Evolutionary conservation across 2,888 invertebrate species (phyloP).

Genomic region (Odontocolon sp.): DNA sequence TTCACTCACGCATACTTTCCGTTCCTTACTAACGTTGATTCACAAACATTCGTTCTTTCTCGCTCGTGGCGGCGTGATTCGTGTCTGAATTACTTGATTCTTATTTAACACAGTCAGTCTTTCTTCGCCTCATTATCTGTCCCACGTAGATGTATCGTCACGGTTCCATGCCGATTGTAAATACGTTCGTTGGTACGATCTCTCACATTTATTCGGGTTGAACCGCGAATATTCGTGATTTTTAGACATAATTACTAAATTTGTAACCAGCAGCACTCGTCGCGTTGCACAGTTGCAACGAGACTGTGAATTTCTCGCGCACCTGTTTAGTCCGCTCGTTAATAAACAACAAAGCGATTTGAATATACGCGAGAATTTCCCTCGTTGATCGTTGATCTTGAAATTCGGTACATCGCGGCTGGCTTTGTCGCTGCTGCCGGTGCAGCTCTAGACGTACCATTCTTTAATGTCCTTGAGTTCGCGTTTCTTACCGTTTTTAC

Average conservation of each 20-base stretch:
- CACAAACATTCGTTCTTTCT: constrained; percentile 17
- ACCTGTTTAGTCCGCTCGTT: neutral
- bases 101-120: constrained; percentile 72
- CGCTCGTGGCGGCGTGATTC: constrained; percentile 24
- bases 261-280: neutral
- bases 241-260: constrained; percentile 6
- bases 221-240: neutral
- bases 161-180: neutral
- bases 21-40: neutral
- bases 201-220: neutral
- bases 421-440: neutral
- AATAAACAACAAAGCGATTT: neutral
- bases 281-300: neutral
- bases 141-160: neutral
- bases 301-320: neutral
- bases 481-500: constrained; percentile 85
- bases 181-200: neutral
- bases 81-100: constrained; percentile 42
- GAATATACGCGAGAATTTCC: neutral
- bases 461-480: constrained; percentile 96
- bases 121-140: constrained; percentile 56
- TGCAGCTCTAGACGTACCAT: constrained; percentile 92
- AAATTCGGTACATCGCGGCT: too few species aligned
- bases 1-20: constrained; percentile 16
- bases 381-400: neutral